Percentiles rank a stretch among this genome's conserved stretches.
Evolutionary conservation across 2,113 vertebrate genomes (phyloP).

Genomic region (Rynchops niger): DNA sequence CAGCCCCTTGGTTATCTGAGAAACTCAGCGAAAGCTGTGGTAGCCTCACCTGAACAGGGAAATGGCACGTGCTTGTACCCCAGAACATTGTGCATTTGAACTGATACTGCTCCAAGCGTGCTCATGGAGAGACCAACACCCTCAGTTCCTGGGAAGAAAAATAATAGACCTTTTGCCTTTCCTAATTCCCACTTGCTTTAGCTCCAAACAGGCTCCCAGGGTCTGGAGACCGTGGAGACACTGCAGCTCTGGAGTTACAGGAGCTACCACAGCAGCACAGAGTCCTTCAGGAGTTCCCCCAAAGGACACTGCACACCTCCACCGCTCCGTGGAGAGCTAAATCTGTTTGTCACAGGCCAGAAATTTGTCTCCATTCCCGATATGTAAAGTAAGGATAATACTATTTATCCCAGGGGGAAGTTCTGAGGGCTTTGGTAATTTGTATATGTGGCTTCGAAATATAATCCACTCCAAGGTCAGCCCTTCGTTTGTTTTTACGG

Average conservation of each 20-base stretch:
- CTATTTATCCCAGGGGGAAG: slow-evolving; percentile 27
- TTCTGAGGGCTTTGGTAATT: slow-evolving; percentile 8
- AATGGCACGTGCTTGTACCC: neutral
- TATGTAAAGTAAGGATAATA: slow-evolving; percentile 53
- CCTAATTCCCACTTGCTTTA: neutral
- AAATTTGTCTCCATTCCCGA: slow-evolving; percentile 17
- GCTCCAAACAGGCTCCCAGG: neutral
- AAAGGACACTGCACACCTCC: neutral
- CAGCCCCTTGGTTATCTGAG: neutral
- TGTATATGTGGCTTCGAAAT: neutral
- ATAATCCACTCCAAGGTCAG: slow-evolving; percentile 50
- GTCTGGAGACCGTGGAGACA: neutral
- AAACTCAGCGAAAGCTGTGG: neutral
- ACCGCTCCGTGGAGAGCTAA: neutral
- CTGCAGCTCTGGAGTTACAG: fast-evolving
- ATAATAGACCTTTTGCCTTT: neutral
- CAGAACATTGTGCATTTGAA: fast-evolving
- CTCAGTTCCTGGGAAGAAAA: neutral
- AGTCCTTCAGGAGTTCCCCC: neutral
- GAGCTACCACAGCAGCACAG: neutral
- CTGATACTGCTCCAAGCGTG: neutral
- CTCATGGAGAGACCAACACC: neutral
- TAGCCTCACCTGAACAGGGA: neutral
- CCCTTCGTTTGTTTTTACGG: neutral
- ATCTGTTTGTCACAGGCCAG: neutral